Percentiles rank a stretch among this genome's conserved stretches.
Conservation (phyloP, 2,888 invertebrate species). For the Cheilosia vernalis region DNA sequence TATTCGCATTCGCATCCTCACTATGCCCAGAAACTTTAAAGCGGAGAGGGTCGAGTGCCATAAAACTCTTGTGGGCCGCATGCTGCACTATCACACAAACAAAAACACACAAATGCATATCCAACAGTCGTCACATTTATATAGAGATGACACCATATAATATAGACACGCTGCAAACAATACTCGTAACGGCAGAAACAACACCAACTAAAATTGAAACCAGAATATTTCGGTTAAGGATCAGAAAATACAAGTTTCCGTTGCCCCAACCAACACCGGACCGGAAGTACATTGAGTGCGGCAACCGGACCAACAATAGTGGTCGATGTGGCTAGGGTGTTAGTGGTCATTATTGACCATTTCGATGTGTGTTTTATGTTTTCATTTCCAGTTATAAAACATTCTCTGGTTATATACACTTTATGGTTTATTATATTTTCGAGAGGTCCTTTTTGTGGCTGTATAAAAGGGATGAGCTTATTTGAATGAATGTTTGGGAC, state of each 20-base stretch:
- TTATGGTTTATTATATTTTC: slow-evolving; percentile 66
- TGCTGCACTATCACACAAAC: slow-evolving; percentile 9
- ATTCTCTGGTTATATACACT: slow-evolving; percentile 54
- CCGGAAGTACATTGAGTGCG: slow-evolving; percentile 58
- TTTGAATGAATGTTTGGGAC: slow-evolving; percentile 41
- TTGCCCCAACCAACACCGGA: not conserved
- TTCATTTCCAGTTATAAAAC: slow-evolving; percentile 66
- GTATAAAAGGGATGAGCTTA: slow-evolving; percentile 37
- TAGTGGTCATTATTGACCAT: slow-evolving; percentile 73
- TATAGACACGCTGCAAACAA: slow-evolving; percentile 11
- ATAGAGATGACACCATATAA: slow-evolving; percentile 38
- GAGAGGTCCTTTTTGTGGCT: slow-evolving; percentile 37
- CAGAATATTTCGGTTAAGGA: slow-evolving; percentile 69
- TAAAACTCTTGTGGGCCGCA: slow-evolving; percentile 35
- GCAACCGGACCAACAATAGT: slow-evolving; percentile 27
- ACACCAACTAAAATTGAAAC: slow-evolving; percentile 52
- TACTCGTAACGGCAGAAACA: slow-evolving; percentile 33
- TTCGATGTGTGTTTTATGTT: slow-evolving; percentile 73
- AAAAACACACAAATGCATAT: not conserved
- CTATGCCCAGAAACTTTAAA: slow-evolving; percentile 42
- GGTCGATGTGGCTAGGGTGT: slow-evolving; percentile 50
- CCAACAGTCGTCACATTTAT: slow-evolving; percentile 20
- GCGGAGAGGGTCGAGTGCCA: slow-evolving; percentile 13
- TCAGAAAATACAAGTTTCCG: slow-evolving; percentile 55
- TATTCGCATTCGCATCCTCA: slow-evolving; percentile 19